A percentile compares a stretch with the other conserved stretches of the same genome.
Evolutionary conservation across 2,797 vertebrate genomes (phyloP).

Genomic region (Sternotherus odoratus): DNA sequence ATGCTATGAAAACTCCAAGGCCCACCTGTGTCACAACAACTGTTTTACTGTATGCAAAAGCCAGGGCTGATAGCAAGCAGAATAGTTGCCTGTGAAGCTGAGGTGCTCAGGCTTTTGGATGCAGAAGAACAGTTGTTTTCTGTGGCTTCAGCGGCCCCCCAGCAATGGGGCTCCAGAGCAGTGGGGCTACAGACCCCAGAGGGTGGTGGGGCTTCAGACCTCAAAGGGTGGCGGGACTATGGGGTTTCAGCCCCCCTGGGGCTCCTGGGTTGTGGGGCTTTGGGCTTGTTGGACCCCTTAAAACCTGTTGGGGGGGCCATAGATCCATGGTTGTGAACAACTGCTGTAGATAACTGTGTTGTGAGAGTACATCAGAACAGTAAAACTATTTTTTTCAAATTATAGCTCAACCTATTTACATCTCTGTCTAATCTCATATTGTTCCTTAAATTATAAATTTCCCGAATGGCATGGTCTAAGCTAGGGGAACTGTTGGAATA

Average conservation of each 20-base stretch:
- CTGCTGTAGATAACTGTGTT: not conserved
- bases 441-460: constrained; percentile 70
- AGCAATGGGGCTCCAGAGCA: not conserved
- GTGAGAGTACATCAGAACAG: not conserved
- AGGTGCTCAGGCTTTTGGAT: not conserved
- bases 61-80: not conserved
- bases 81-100: not conserved
- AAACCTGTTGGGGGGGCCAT: not conserved
- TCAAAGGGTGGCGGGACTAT: not conserved
- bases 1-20: not conserved
- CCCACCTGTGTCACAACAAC: not conserved
- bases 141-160: not conserved
- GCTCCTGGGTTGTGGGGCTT: too few relatives aligned
- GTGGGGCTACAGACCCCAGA: not conserved
- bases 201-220: not conserved
- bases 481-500: constrained; percentile 55
- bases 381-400: constrained; percentile 57
- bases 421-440: constrained; percentile 58
- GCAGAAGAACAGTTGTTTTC: not conserved
- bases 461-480: constrained; percentile 38
- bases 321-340: not conserved
- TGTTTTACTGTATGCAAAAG: not conserved
- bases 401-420: constrained; percentile 30
- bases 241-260: too few relatives aligned
- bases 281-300: not conserved